Evolutionary conservation across 1,140 invertebrate species (phyloP), one percentile per base, ranked within the genome.

Genomic region (Meteorus sp.): DNA sequence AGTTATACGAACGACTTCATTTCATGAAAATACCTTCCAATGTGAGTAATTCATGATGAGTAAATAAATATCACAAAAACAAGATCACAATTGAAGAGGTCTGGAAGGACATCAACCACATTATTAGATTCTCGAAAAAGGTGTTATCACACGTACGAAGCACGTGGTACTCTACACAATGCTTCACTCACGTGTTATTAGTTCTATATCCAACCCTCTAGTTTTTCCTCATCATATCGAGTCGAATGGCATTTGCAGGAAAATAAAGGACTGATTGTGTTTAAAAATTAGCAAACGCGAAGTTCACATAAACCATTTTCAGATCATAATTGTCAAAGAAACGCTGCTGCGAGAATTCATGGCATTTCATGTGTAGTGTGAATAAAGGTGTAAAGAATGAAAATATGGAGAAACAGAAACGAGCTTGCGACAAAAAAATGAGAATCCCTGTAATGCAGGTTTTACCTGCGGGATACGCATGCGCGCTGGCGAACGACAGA

Each of bases 401-500:
- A n/a, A n/a, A 39, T 31, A 23, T 35, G 13, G 29, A 51, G 35
- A 29, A 13, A 25, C n/a, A 2, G 22, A 6, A 20, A 20, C 13
- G 7, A 17, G 11, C 27, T 33, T 35, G 15, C 25, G 19, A n/a
- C 23, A 35, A 7, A 59, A 37, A 70, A 68, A 71, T 75, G 73
- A 75, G 73, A 75, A 73, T 74, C 73, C 61, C 73, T 75, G 73
- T 23, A 54, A 56, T 27, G 51, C 65, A 63, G 64, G 66, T 71
- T 70, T 66, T 75, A 74, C 72, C 69, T 73, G 69, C 56, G 39
- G 63, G 55, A 54, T 31, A 62, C 65, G 69, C 65, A 73, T 72
- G 72, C 67, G 69, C 60, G 27, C 27, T n/a, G 33, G 23, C 64
- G 59, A 73, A 60, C 68, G 69, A 71, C 74, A 77, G 75, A 77